Evolutionary conservation across 2,888 invertebrate species (phyloP).

Genomic region (Dryocosmus kuriphilus): DNA sequence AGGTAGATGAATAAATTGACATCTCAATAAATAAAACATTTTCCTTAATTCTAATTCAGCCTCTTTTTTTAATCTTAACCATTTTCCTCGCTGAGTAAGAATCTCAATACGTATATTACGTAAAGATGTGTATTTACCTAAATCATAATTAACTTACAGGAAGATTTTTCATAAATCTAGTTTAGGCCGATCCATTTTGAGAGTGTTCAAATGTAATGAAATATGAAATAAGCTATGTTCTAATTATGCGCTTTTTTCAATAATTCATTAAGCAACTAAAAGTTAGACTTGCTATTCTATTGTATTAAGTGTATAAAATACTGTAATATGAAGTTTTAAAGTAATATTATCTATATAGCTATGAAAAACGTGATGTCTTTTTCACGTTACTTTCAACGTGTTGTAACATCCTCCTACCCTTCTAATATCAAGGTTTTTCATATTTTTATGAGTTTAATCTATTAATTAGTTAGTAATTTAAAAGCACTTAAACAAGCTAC

Average conservation of each 20-base stretch:
- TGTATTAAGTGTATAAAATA: conserved; percentile 1
- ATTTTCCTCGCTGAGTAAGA: no score
- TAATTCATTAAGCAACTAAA: background rate
- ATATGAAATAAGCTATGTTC: background rate
- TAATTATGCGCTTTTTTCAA: background rate
- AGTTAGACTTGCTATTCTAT: conserved; percentile 7
- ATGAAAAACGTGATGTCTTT: conserved; percentile 8
- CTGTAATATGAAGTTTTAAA: background rate
- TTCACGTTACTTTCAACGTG: background rate
- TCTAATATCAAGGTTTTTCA: conserved; percentile 16
- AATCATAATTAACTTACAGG: no score
- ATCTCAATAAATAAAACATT: background rate
- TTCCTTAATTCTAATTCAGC: background rate
- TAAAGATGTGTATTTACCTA: no score
- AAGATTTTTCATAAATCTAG: no score
- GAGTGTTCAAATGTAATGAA: background rate
- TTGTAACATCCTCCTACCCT: background rate
- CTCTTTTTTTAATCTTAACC: background rate
- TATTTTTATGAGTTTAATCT: background rate
- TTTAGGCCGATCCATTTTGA: no score
- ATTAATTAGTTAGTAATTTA: conserved; percentile 1
- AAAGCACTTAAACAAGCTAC: background rate
- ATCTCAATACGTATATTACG: no score
- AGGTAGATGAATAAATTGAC: no score
- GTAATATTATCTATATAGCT: conserved; percentile 4